Conservation (phyloP, 2,113 vertebrate genomes). For the Entosphenus tridentatus region DNA sequence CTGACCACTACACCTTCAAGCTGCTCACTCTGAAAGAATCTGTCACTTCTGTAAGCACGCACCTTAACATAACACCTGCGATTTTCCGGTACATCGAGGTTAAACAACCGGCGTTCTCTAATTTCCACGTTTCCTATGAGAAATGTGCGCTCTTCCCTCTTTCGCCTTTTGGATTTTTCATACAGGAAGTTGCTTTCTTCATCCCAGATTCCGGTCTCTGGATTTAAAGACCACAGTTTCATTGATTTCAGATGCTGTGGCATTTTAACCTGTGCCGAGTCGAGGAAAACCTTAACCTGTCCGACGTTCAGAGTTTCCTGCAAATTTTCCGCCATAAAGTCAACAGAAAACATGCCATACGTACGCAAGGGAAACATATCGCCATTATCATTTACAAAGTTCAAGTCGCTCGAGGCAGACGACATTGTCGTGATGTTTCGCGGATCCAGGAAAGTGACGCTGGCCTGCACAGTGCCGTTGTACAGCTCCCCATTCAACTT, state of each 20-base stretch:
- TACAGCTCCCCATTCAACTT: constrained; percentile 61
- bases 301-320: constrained; percentile 57
- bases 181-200: constrained; percentile 56
- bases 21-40: constrained; percentile 76
- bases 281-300: constrained; percentile 61
- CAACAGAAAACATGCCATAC: constrained; percentile 89
- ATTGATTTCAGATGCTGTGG: constrained; percentile 48
- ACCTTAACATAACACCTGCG: constrained; percentile 78
- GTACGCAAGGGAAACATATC: constrained; percentile 65
- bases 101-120: constrained; percentile 72
- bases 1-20: constrained; percentile 65
- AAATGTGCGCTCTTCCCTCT: constrained; percentile 70
- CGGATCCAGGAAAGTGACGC: constrained; percentile 74
- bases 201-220: constrained; percentile 78
- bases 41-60: constrained; percentile 60
- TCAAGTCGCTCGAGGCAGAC: constrained; percentile 71
- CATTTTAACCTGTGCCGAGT: constrained; percentile 62
- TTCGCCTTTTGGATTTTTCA: constrained; percentile 34
- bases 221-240: constrained; percentile 92
- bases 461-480: constrained; percentile 61
- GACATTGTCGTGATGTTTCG: constrained; percentile 49
- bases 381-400: constrained; percentile 56
- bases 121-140: constrained; percentile 96
- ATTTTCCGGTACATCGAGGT: constrained; percentile 78
- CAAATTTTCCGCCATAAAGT: constrained; percentile 45